Evolutionary conservation across 2,113 vertebrate species (phyloP), one percentile per base, ranked within the genome.

Genomic region (Tenebrosternarchus preto): DNA sequence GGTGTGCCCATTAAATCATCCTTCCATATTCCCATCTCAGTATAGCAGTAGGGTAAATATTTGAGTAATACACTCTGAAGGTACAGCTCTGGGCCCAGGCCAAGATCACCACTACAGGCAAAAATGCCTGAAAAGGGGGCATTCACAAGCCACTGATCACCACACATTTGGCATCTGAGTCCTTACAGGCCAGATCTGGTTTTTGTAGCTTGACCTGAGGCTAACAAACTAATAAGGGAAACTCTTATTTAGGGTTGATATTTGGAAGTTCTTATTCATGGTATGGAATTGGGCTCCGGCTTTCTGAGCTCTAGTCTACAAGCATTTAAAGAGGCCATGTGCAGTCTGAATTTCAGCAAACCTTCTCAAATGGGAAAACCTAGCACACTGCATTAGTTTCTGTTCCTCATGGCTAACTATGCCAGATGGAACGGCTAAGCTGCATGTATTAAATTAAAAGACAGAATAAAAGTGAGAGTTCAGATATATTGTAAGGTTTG

Each of bases 11-110:
- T 93, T 93, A 92, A 93, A 92, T 91, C 91, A 91, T 91, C 82
- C 86, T 70, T 77, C 86, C 86, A 82, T 87, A 87, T 89, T 91
- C 89, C 91, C 87, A 89, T 91, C 91, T 90, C 88, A 87, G 90
- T 90, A 90, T 92, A 92, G 90, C 89, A 86, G 90, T 88, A 91
- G 89, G 89, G 91, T 90, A 92, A 93, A 92, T 92, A 94, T 94
- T 93, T 93, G 90, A 88, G 88, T 87, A 90, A 88, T 91, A 85
- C 88, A 87, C 88, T 82, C 87, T 91, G 90, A 88, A 91, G 89
- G 88, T 92, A 87, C 86, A 86, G 89, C 74, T 43, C 85, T 91
- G 92, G 89, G 86, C 68, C 60, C 15, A 5, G 77, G 91, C 91
- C 91, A 93, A 90, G 84, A 91, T 78, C 84, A 81, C 83, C 85